These are phyloP conservation scores for Aptenodytes forsteri DNA, from an alignment of 2,113 vertebrate genomes.

Conservation along the genomic window DNA sequence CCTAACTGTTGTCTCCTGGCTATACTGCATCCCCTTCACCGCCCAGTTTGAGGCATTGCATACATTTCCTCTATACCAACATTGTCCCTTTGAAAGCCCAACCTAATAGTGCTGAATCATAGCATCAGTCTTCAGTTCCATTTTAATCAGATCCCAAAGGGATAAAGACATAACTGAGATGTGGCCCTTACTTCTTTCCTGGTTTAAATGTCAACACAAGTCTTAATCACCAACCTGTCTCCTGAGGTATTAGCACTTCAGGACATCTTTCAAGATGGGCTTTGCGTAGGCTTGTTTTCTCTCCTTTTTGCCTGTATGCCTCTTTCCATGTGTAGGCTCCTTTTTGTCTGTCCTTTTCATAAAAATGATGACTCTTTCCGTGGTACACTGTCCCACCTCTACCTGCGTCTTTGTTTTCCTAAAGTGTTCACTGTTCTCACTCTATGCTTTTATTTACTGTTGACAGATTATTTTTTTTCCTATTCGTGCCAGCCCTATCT, in stretches of 20 bases:
- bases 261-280: not conserved
- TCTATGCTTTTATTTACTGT: not conserved
- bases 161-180: not conserved
- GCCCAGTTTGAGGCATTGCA: not conserved
- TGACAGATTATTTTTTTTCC: not conserved
- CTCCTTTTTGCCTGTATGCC: not conserved
- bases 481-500: not conserved
- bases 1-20: not conserved
- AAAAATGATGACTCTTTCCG: not conserved
- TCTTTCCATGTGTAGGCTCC: not conserved
- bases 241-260: not conserved
- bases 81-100: not conserved
- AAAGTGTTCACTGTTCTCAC: not conserved
- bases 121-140: not conserved
- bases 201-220: not conserved
- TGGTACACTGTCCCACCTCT: not conserved
- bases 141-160: not conserved
- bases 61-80: not conserved
- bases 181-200: not conserved
- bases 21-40: not conserved
- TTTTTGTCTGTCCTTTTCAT: not conserved
- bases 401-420: not conserved
- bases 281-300: not conserved
- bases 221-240: not conserved
- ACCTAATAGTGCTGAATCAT: not conserved